Evolutionary conservation across 2,113 vertebrate species (phyloP).

Genomic region (Aptenodytes patagonicus): DNA sequence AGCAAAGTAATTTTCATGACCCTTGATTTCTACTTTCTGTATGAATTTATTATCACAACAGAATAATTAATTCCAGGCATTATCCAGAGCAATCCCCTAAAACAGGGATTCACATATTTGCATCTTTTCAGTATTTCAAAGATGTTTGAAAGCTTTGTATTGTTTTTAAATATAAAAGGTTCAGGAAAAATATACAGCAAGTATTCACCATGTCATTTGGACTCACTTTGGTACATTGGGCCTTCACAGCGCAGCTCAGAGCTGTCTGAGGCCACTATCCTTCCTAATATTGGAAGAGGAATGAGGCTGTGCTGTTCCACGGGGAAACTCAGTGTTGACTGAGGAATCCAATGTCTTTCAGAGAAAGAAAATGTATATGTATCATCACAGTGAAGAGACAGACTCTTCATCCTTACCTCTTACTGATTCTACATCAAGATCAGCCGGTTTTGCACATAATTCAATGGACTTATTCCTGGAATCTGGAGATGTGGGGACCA

Average conservation of each 20-base stretch:
- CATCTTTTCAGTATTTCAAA: background rate
- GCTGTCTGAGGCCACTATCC: background rate
- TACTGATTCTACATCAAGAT: background rate
- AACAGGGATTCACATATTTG: background rate
- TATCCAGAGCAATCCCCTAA: background rate
- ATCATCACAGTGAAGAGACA: background rate
- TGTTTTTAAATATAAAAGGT: background rate
- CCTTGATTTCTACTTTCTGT: background rate
- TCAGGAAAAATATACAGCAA: background rate
- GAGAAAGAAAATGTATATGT: background rate
- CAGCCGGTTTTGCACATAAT: background rate
- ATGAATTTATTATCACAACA: background rate
- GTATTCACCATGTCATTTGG: background rate
- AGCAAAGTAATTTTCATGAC: background rate
- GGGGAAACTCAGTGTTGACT: background rate
- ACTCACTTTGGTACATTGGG: background rate
- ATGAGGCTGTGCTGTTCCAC: background rate
- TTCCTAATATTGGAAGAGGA: background rate
- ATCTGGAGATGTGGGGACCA: background rate
- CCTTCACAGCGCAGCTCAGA: background rate
- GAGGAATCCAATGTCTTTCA: background rate
- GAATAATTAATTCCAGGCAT: background rate
- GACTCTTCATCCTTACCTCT: background rate
- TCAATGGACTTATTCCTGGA: background rate
- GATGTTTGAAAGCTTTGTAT: background rate